These are phyloP conservation scores for Pyrocephalus nanus DNA, from an alignment of 2,797 vertebrate species.

Conservation along the genomic window DNA sequence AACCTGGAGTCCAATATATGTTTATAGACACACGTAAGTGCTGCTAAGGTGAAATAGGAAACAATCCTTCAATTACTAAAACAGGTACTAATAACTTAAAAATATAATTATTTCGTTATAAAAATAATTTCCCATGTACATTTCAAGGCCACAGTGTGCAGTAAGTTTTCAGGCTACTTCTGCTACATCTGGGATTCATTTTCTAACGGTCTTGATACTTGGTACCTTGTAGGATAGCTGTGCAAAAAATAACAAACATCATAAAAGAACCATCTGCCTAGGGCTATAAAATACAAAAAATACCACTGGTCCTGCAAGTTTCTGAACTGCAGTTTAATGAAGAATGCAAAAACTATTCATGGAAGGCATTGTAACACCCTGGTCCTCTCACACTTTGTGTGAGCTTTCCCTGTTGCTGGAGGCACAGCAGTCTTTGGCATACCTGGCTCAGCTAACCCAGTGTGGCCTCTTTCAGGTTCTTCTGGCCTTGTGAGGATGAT, in stretches of 20 bases:
- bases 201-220: neutral
- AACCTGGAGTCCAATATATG: neutral
- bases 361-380: neutral
- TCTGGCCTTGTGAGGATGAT: neutral
- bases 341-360: neutral
- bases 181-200: neutral
- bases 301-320: neutral
- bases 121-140: neutral
- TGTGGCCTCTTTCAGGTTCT: neutral
- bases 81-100: neutral
- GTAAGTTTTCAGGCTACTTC: neutral
- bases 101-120: neutral
- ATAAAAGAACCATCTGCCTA: neutral
- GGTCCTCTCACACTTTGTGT: neutral
- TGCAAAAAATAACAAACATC: neutral
- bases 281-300: neutral
- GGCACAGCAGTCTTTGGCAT: neutral
- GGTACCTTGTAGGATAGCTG: too few relatives aligned
- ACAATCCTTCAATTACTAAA: neutral
- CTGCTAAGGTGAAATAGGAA: neutral
- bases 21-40: neutral
- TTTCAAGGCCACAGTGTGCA: neutral
- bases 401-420: neutral
- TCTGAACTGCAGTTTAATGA: neutral
- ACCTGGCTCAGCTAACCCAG: neutral